Evolutionary conservation across 92 coral and sea anemone genomes (phyloP), one percentile per base, ranked within the genome.

Genomic region (Porites cylindrica): DNA sequence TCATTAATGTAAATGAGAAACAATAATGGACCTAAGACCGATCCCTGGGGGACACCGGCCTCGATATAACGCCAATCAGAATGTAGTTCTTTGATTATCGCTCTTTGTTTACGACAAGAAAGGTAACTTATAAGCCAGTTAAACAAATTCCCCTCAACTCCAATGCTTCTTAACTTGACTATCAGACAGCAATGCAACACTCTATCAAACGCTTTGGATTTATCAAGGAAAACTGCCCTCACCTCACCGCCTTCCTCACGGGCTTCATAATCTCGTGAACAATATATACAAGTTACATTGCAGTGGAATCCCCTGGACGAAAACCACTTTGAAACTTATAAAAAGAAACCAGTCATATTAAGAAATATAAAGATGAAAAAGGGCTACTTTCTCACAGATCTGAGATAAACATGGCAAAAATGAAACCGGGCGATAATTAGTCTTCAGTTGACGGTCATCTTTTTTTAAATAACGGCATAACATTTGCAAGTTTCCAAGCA

Each of bases 401-500:
- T 73, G 75, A 1, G 67, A 63, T 69, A 82, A 54, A 13, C 81
- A 70, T 20, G 81, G n/a, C 10, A 82, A 66, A 3, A 82, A 47
- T 5, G 81, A 17, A 10, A 82, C 87, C 6, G 82, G 87, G 67
- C 87, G 79, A 20, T 82, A 82, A 26, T 1, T 1, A 26, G 29
- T 26, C 29, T 26, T 26, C 29, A 26, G 29, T 26, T 26, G 29
- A 26, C 11, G 29, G 56, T 82, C 70, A 70, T 82, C 82, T 47
- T 82, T 82, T 86, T 82, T 70, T 26, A 71, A 82, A 82, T 10
- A 82, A 9, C 3, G 87, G 87, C 24, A 70, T 8, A 69, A 82
- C 87, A 66, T 82, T 82, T 10, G 82, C 87, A 38, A 82, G 47
- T 72, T 82, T 82, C 87, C 82, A 82, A 21, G 65, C 51, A 26